Base-by-base conservation (phyloP, 1,140 invertebrate genomes). In the Drosophila murphyi region DNA sequence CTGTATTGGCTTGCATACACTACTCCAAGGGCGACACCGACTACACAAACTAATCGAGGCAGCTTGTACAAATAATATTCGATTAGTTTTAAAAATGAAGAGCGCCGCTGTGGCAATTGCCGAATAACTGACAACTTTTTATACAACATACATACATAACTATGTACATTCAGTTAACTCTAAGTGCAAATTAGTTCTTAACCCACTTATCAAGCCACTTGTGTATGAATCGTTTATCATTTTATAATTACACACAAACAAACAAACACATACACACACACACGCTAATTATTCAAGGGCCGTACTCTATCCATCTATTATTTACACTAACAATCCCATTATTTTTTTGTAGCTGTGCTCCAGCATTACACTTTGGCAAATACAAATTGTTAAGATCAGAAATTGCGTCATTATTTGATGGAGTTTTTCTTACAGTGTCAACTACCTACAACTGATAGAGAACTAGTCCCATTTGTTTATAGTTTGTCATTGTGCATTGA, bases 1-100 rank as follows among this genome's bases (percentile, higher is more conserved):
- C 96, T 1, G 95, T 96, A 4, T 90, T 97, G 39, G 95, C 96
- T 47, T 95, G 96, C 62, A 94, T 96, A 63, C 95, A 96, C 78
- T 96, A 95, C 76, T 95, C 95, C 10, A 96, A 96, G 91, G 95
- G 95, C 52, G 93, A 94, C 73, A 89, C 87, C 55, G 89, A 91
- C 76, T 90, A 87, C 48, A 78, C 86, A 35, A 73, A 90, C 67
- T 85, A 78, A 51, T 54, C 32, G 3, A 10, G 10, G 5, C 6
- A 10, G 4, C 32, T n/a, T 12, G 28, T 6, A 3, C 37, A 10
- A 7, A 6, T 4, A 5, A 65, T 12, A 8, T 35, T 6, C 43
- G 55, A 20, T 20, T 20, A 20, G 20, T 20, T 20, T 20, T 2
- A 20, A 56, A 50, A 37, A 51, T 48, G 47, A 64, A 20, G 20